Base-by-base conservation (phyloP, 2,888 invertebrate genomes). In the Portevinia maculata region DNA sequence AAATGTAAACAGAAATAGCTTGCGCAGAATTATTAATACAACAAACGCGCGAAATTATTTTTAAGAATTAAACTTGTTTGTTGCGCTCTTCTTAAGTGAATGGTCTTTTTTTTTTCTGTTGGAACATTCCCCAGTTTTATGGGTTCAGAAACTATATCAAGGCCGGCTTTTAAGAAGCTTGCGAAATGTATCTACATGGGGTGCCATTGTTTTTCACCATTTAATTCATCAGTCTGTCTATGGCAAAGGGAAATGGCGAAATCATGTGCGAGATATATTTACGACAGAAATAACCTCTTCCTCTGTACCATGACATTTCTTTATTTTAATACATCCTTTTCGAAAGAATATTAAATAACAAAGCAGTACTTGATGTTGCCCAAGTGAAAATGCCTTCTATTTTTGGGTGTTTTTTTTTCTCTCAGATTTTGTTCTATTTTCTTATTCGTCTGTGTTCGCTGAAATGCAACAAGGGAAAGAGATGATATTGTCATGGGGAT, bases 171-270 rank as follows among this genome's bases (percentile, higher is more conserved):
- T n/a, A n/a, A n/a, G 19, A 13, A 28, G 50, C 28, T 24, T 50
- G 24, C 50, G 50, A 50, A n/a, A 50, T 15, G 17, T 24, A 24
- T 44, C 17, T 44, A 39, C n/a, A 59, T 41, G 13, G 53, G 65
- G 30, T 21, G 41, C 17, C 28, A 19, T 53, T 53, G 65, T 30
- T 53, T 19, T 44, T 44, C 17, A 19, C 34, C 55, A 57, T 57
- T 69, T 69, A 9, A 57, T 39, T 57, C 21, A 67, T 50, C 59
- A 59, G 30, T 39, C 60, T 15, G 21, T 17, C 53, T 50, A n/a
- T n/a, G n/a, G n/a, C n/a, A n/a, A n/a, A n/a, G 15, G 46, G 21
- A 55, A 64, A 73, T 62, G 55, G 39, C 46, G 28, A 64, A 73
- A 48, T 53, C 64, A 15, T 39, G 24, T 24, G 24, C 24, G 24